Conservation (phyloP, 2,888 invertebrate genomes). For the Bembecia ichneumoniformis region DNA sequence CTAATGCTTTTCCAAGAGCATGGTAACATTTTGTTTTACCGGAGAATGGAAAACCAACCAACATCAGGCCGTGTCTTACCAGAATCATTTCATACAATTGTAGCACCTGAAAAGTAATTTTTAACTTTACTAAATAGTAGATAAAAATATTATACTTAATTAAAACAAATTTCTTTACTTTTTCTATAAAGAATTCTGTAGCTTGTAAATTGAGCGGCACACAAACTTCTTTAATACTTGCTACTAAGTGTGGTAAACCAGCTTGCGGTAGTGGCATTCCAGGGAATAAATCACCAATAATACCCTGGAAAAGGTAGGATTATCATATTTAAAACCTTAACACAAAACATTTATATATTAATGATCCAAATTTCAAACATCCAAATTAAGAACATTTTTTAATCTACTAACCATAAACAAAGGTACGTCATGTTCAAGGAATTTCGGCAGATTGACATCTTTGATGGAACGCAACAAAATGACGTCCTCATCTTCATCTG, state of each 20-base stretch:
- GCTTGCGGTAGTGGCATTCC: conserved; percentile 84
- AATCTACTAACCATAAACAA: conserved; percentile 79
- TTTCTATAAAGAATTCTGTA: conserved; percentile 88
- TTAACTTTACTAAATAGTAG: no score
- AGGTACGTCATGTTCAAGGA: conserved; percentile 89
- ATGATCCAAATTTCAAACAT: not conserved
- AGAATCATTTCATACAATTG: conserved; percentile 96
- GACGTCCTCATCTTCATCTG: conserved; percentile 88
- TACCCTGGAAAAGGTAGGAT: conserved; percentile 74
- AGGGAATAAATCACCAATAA: conserved; percentile 94
- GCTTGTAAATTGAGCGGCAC: conserved; percentile 84
- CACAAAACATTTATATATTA: not conserved
- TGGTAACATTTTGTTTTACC: conserved; percentile 91
- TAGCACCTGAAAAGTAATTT: conserved; percentile 32
- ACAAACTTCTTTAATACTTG: conserved; percentile 74
- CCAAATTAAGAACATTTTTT: not conserved
- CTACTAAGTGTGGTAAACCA: conserved; percentile 77
- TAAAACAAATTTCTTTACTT: conserved; percentile 45
- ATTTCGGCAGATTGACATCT: conserved; percentile 95
- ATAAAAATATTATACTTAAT: not conserved
- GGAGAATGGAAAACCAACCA: conserved; percentile 93
- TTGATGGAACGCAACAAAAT: conserved; percentile 91
- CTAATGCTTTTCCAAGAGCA: conserved; percentile 85
- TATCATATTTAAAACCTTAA: not conserved
- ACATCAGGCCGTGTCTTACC: conserved; percentile 94